Conservation (phyloP, 2,888 invertebrate species). For the Apodemia zela region DNA sequence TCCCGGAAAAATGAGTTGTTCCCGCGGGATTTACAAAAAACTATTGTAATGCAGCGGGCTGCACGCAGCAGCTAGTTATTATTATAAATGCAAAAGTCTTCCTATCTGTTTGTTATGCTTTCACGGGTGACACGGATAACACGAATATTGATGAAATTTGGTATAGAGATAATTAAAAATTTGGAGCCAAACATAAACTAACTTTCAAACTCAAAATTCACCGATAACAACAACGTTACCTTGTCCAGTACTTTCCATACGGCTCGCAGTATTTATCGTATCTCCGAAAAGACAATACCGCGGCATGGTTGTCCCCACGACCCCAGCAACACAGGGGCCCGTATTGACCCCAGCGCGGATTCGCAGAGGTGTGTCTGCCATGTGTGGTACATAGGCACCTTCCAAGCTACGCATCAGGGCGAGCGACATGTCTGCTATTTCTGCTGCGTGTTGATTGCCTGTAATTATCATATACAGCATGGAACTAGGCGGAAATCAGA, state of each 20-base stretch:
- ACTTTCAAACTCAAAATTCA: too few species aligned
- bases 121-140: too few species aligned
- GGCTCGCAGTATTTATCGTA: slow-evolving; percentile 83
- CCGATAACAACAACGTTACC: slow-evolving; percentile 40
- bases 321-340: slow-evolving; percentile 83
- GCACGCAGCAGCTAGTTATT: too few species aligned
- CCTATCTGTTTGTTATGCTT: too few species aligned
- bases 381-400: slow-evolving; percentile 77
- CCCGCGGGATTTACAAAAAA: too few species aligned
- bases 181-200: too few species aligned
- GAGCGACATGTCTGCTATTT: slow-evolving; percentile 82
- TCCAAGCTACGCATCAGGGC: slow-evolving; percentile 74
- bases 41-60: too few species aligned
- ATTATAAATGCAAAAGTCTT: too few species aligned
- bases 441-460: slow-evolving; percentile 79
- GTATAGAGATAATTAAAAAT: too few species aligned
- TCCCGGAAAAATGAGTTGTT: too few species aligned
- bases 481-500: too few species aligned
- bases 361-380: slow-evolving; percentile 64
- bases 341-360: slow-evolving; percentile 82
- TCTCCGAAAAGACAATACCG: slow-evolving; percentile 83
- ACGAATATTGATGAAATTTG: too few species aligned
- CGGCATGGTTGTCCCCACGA: slow-evolving; percentile 82
- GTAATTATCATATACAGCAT: slow-evolving; percentile 24
- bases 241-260: slow-evolving; percentile 83